Evolutionary conservation across 2,113 vertebrate species (phyloP), one percentile per base, ranked within the genome.

Genomic region (Marcusenius ussheri): DNA sequence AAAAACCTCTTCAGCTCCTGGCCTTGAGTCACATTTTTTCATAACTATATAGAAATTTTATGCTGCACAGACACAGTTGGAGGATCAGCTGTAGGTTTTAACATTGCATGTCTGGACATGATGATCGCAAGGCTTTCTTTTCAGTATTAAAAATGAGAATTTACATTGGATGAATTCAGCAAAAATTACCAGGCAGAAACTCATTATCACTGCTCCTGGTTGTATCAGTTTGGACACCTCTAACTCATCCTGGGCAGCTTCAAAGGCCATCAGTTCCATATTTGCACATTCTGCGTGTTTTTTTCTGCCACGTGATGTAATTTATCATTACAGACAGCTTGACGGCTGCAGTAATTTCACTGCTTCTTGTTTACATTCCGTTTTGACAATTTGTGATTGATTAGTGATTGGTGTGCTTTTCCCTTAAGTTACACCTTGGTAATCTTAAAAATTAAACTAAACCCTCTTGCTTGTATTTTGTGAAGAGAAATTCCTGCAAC

Each of bases 281-380:
- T 87, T 87, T 39, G n/a, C 31, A 5, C n/a, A 15, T 19, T 87
- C 50, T 53, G 6, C 7, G 0, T 4, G 2, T 53, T 87, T 17
- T 53, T 87, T 56, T 39, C 85, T 35, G 47, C 27, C n/a, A 56
- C 15, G 21, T 13, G 17, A 19, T 35, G 84, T 53, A 31, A 87
- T 87, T 51, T 51, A 31, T 53, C 84, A 87, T 87, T 87, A 31
- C n/a, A 51, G 84, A 87, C 49, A 51, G 49, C 84, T 51, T 87
- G 46, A 24, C 47, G 47, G 84, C n/a, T 9, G 49, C 24, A 53
- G 85, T 39, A 51, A 87, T 31, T 87, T 31, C 27, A 87, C 50
- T 39, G 39, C 19, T 3, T 84, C 83, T 84, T 84, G 83, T 84
- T 46, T 84, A 24, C 45, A 10, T 84, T 24, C 83, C 35, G 6